Base-by-base conservation (phyloP, 2,888 invertebrate genomes). In the Amphipoea lucens region DNA sequence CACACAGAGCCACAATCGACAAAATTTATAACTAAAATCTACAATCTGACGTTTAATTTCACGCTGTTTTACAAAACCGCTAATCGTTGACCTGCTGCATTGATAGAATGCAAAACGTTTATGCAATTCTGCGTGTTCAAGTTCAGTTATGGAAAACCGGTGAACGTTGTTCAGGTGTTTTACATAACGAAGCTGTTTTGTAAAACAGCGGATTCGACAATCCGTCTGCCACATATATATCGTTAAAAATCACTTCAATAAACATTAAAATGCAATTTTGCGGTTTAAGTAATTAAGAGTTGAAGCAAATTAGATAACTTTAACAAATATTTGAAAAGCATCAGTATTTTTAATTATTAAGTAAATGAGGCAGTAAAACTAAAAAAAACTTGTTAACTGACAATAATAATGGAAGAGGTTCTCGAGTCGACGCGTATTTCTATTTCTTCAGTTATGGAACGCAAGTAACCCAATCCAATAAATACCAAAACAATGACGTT, bases 201-300 rank as follows among this genome's bases (percentile, higher is more conserved):
- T 48, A 48, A 48, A 48, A 48, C 48, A 48, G 12, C 48, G 48
- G 12, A 48, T 48, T 48, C 48, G 12, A 48, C 48, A 48, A 48
- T 48, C 48, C 48, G 12, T 48, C 48, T 14, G 48, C 48, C 12
- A 48, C 12, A 23, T 62, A 12, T 17, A 51, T 54, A 14, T 20
- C 40, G 54, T 29, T 54, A 65, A 63, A 76, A 74, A 76, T n/a
- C 40, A 40, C 23, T 70, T 14, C 9, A 6, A 14, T 75, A 0
- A 17, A 29, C 60, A 72, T 76, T 65, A 54, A n/a, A 23, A 76
- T 54, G 57, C n/a, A 68, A 74, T 79, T 72, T 40, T 71, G 51
- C 11, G 29, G 54, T 51, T 68, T 17, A 4, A 51, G 6, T 20
- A 62, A 74, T 45, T 51, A 60, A 60, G 4, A 77, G 14, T 57